A percentile compares a stretch with the other conserved stretches of the same genome.
These are phyloP conservation scores for Ptychadena robeensis DNA, from an alignment of 2,797 vertebrate genomes.

Conservation along the genomic window DNA sequence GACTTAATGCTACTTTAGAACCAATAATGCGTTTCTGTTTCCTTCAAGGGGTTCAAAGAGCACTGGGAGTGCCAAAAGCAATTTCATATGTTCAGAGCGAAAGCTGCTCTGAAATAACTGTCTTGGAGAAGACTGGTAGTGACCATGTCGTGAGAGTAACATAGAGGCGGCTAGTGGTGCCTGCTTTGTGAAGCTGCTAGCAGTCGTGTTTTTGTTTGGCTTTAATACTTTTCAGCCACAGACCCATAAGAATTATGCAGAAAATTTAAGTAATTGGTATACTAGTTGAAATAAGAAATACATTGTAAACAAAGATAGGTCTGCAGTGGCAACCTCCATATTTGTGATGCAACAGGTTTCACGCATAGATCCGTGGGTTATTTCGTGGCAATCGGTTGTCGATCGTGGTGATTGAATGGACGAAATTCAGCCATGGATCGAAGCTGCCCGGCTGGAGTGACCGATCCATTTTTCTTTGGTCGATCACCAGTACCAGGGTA, in stretches of 20 bases:
- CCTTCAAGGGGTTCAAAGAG: slow-evolving; percentile 24
- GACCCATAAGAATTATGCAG: background rate
- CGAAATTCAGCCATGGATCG: too few relatives aligned
- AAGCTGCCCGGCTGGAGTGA: too few relatives aligned
- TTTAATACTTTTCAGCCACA: background rate
- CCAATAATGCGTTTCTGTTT: slow-evolving; percentile 37
- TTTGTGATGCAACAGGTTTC: too few relatives aligned
- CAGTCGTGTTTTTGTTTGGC: background rate
- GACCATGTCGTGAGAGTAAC: background rate
- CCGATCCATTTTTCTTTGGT: too few relatives aligned
- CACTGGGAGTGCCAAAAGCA: slow-evolving; percentile 44
- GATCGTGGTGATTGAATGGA: too few relatives aligned
- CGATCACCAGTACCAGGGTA: too few relatives aligned
- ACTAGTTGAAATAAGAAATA: too few relatives aligned
- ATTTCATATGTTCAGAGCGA: slow-evolving; percentile 17
- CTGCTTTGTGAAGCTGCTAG: background rate
- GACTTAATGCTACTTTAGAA: slow-evolving; percentile 51
- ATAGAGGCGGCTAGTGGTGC: background rate
- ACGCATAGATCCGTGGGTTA: too few relatives aligned
- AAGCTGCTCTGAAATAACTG: background rate
- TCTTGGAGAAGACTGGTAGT: background rate
- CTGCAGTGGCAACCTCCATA: too few relatives aligned
- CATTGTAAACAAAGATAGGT: too few relatives aligned
- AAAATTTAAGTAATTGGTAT: too few relatives aligned
- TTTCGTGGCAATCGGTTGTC: too few relatives aligned